Conservation (phyloP, 1,140 invertebrate genomes). For the Drosophila tsacasi region DNA sequence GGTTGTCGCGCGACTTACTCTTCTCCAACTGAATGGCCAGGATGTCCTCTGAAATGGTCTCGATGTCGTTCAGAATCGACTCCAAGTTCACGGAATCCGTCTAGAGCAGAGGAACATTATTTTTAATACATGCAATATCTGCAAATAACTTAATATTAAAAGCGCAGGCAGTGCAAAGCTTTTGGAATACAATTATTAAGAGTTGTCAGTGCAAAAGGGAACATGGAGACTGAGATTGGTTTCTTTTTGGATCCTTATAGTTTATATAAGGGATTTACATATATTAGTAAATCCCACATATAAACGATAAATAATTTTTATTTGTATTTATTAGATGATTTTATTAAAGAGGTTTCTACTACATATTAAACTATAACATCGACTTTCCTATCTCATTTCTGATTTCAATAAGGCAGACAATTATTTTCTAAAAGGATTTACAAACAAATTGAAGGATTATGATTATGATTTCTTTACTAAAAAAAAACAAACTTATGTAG, state of each 20-base stretch:
- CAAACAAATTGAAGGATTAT: not conserved
- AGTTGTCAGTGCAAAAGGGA: not conserved
- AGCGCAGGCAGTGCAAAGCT: conserved; percentile 3
- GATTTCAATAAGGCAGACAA: not conserved
- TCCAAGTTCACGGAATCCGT: conserved; percentile 85
- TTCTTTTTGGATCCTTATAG: not conserved
- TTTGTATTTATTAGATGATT: no score
- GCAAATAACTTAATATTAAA: not conserved
- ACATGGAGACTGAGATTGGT: not conserved
- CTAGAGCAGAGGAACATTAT: conserved; percentile 15
- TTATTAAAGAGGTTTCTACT: not conserved
- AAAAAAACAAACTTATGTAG: no score
- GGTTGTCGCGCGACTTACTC: conserved; percentile 74
- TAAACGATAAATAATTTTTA: no score
- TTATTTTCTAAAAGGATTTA: not conserved
- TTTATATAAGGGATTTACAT: not conserved
- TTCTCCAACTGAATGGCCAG: conserved; percentile 79
- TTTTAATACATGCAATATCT: not conserved
- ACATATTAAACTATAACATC: not conserved
- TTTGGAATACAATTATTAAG: not conserved
- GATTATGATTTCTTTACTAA: no score
- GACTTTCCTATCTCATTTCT: not conserved
- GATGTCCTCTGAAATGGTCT: conserved; percentile 86
- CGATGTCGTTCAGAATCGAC: conserved; percentile 86
- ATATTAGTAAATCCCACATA: no score